phyloP scores from a whole-genome alignment of 2,888 invertebrate species.

The Ectemnius lituratus region DNA sequence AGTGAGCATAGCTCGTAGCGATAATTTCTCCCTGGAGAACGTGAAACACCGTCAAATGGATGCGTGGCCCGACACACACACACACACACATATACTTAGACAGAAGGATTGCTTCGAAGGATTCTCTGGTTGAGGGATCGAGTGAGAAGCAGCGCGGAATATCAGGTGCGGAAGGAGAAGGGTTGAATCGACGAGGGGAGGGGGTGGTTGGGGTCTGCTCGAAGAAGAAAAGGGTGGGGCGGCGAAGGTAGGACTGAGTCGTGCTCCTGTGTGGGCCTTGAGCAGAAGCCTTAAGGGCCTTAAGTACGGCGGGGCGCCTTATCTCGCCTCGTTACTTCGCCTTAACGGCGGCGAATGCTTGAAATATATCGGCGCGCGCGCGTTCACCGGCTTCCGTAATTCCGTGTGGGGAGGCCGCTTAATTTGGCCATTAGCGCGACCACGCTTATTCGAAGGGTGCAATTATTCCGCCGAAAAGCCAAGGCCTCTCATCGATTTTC shows the following conservation, averaged over 20 bases:
- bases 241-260: constrained; percentile 27
- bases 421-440: constrained; percentile 68
- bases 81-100: constrained; percentile 16
- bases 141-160: constrained; percentile 14
- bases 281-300: constrained; percentile 55
- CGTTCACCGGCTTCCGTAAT: constrained; percentile 71
- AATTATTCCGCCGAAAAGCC: constrained; percentile 53
- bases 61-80: constrained; percentile 65
- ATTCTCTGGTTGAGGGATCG: background rate
- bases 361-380: constrained; percentile 68
- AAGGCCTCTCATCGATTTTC: constrained; percentile 42
- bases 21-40: constrained; percentile 70
- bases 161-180: constrained; percentile 1
- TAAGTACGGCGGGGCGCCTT: constrained; percentile 68
- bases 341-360: constrained; percentile 75
- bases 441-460: constrained; percentile 58
- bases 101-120: constrained; percentile 7
- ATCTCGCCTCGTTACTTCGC: constrained; percentile 76
- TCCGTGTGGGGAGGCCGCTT: constrained; percentile 66
- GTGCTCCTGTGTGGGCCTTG: constrained; percentile 63
- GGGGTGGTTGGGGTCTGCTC: background rate
- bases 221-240: constrained; percentile 21
- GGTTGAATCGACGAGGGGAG: background rate
- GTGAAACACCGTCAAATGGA: constrained; percentile 67
- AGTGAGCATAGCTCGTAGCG: constrained; percentile 70